phyloP scores from a whole-genome alignment of 2,113 vertebrate species.

The Tamias sibiricus region DNA sequence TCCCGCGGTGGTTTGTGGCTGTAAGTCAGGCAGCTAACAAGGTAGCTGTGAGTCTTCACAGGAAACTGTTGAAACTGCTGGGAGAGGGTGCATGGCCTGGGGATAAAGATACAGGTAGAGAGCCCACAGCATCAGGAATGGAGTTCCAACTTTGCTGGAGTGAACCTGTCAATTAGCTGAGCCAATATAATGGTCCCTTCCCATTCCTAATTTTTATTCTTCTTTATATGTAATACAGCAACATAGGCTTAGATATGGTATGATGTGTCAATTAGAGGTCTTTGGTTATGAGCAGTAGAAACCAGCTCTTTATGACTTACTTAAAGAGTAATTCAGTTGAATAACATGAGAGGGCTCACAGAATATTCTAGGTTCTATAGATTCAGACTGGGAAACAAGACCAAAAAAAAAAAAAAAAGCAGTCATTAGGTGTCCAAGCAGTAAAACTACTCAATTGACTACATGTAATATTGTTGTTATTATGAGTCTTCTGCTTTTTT shows the following conservation, averaged over 20 bases:
- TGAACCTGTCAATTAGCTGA: neutral
- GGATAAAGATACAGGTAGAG: neutral
- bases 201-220: neutral
- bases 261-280: neutral
- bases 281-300: neutral
- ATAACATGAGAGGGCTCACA: neutral
- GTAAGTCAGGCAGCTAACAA: too few species aligned
- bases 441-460: neutral
- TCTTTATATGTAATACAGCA: neutral
- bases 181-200: neutral
- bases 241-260: neutral
- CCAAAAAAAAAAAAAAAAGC: neutral
- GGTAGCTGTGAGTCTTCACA: neutral
- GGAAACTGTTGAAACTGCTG: neutral
- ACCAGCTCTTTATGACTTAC: neutral
- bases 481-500: too few species aligned
- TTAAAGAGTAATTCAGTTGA: neutral
- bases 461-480: neutral
- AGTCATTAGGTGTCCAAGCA: neutral
- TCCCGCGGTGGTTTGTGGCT: too few species aligned
- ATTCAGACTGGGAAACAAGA: neutral
- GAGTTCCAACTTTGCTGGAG: neutral
- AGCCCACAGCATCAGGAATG: neutral
- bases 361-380: neutral
- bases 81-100: neutral